Percentiles rank a stretch among this genome's conserved stretches.
phyloP scores from a whole-genome alignment of 2,797 vertebrate species.

The Silurus aristotelis region DNA sequence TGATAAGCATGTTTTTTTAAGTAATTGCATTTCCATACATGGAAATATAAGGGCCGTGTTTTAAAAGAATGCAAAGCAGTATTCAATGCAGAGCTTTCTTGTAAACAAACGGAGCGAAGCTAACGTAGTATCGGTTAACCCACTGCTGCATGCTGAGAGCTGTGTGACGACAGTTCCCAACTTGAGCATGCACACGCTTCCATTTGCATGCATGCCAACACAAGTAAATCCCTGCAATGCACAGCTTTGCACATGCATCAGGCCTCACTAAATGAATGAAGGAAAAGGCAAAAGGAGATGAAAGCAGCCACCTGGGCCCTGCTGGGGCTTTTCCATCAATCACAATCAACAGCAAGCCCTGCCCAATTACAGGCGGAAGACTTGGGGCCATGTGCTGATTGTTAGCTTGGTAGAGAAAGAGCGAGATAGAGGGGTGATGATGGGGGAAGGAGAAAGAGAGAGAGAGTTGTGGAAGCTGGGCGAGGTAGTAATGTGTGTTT shows the following conservation, averaged over 20 bases:
- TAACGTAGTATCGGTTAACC: conserved; percentile 17
- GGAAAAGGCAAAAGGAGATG: conserved; percentile 58
- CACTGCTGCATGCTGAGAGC: conserved; percentile 1
- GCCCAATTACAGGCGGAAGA: conserved; percentile 74
- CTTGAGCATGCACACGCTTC: conserved; percentile 21
- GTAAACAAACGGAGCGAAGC: conserved; percentile 32
- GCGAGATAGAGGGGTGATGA: conserved; percentile 33
- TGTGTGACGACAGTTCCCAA: conserved; percentile 30
- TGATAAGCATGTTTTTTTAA: neutral
- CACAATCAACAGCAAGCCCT: conserved; percentile 74
- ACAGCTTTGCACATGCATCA: conserved; percentile 27
- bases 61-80: conserved; percentile 40
- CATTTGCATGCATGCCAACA: conserved; percentile 20
- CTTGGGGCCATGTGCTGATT: conserved; percentile 73
- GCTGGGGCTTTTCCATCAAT: conserved; percentile 67
- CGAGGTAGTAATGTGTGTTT: neutral
- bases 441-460: conserved; percentile 44
- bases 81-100: conserved; percentile 28
- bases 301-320: conserved; percentile 65
- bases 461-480: conserved; percentile 39
- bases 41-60: conserved; percentile 3
- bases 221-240: neutral
- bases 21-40: conserved; percentile 14
- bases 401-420: conserved; percentile 72
- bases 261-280: conserved; percentile 11